Conservation (phyloP, 1,140 invertebrate genomes). For the Coptotermes formosanus region DNA sequence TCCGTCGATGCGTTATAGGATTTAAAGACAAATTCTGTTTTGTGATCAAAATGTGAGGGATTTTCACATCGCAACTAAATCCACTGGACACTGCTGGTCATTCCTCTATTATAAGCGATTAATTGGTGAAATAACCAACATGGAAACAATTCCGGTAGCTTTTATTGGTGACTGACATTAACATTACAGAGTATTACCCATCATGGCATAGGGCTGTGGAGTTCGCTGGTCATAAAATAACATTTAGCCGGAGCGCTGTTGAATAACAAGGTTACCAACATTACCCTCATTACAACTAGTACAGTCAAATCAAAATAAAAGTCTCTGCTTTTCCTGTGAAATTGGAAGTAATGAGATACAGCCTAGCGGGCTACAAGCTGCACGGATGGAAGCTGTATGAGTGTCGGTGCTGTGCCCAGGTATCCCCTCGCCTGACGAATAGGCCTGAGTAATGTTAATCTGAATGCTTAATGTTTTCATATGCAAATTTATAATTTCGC, state of each 20-base stretch:
- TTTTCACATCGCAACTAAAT: slow-evolving; percentile 17
- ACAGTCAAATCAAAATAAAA: slow-evolving; percentile 8
- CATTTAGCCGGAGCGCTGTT: neutral
- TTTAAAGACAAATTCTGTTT: neutral
- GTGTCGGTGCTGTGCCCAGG: too few species aligned
- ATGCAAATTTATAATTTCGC: too few species aligned
- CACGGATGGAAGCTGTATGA: too few species aligned
- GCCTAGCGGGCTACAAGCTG: too few species aligned
- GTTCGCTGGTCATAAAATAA: slow-evolving; percentile 4
- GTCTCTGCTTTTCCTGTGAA: neutral
- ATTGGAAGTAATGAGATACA: neutral
- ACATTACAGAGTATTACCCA: slow-evolving; percentile 12
- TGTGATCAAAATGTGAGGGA: slow-evolving; percentile 14
- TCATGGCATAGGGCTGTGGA: neutral
- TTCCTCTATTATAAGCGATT: slow-evolving; percentile 10
- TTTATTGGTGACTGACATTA: neutral
- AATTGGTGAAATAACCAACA: slow-evolving; percentile 13
- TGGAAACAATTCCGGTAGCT: neutral
- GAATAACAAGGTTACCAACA: slow-evolving; percentile 7
- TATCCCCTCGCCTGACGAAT: too few species aligned
- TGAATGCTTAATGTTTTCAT: too few species aligned
- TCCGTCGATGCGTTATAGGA: neutral
- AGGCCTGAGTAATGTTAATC: too few species aligned
- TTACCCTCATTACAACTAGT: slow-evolving; percentile 3
- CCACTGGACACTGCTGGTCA: neutral